Percentiles rank a stretch among this genome's conserved stretches.
phyloP scores from a whole-genome alignment of 2,113 vertebrate genomes.

The Glaucomys volans region DNA sequence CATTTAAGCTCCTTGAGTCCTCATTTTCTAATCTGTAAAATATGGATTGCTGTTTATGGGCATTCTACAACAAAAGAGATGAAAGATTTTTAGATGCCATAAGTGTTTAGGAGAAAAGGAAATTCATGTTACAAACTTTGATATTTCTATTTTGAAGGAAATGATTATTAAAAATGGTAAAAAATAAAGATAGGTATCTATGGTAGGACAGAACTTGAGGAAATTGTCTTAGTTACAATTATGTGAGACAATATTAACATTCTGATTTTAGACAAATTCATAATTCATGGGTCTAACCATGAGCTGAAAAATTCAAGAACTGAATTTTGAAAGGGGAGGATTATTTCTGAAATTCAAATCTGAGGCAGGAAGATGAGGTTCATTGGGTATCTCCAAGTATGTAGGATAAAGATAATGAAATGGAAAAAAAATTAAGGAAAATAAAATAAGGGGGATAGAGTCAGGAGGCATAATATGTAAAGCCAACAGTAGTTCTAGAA shows the following conservation, averaged over 20 bases:
- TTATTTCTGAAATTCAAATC: neutral
- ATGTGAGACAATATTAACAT: neutral
- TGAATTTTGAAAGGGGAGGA: too few species aligned
- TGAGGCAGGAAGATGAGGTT: neutral
- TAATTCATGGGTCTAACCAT: neutral
- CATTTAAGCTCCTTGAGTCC: neutral
- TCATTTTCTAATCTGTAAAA: neutral
- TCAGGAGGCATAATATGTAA: neutral
- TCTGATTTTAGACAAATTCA: neutral
- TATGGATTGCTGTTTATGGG: neutral
- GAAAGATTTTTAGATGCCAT: neutral
- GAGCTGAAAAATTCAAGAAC: neutral
- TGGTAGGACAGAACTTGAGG: neutral
- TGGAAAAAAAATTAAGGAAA: neutral
- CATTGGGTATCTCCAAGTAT: neutral
- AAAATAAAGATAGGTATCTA: neutral
- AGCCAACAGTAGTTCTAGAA: neutral
- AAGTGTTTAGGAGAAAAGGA: neutral
- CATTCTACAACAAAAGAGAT: neutral
- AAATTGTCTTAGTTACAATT: neutral
- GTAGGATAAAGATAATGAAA: too few species aligned
- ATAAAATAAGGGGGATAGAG: too few species aligned
- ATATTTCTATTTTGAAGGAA: neutral
- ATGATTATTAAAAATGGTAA: neutral
- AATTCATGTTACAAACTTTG: neutral